Evolutionary conservation across 2,888 invertebrate species (phyloP).

Genomic region (Agriopis aurantiaria): DNA sequence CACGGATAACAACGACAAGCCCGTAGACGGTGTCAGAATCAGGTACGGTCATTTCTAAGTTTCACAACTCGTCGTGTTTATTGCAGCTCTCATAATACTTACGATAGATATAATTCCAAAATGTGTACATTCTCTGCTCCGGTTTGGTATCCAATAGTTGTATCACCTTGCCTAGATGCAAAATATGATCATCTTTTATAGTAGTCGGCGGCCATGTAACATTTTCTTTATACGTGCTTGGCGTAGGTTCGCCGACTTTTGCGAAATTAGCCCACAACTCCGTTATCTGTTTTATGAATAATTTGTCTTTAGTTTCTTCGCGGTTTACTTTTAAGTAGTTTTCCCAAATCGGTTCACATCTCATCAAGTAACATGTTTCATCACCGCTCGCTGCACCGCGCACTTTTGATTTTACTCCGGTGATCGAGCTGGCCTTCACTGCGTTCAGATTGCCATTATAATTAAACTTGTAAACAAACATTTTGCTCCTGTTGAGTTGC

Average conservation of each 20-base stretch:
- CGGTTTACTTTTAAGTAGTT: slow-evolving; percentile 62
- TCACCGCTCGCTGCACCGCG: slow-evolving; percentile 81
- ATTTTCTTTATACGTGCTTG: slow-evolving; percentile 50
- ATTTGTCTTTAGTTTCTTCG: slow-evolving; percentile 62
- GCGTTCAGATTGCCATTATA: slow-evolving; percentile 75
- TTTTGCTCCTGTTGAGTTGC: slow-evolving; percentile 50
- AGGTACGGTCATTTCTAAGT: slow-evolving; percentile 59
- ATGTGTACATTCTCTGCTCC: slow-evolving; percentile 65
- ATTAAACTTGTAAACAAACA: slow-evolving; percentile 81
- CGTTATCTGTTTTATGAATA: slow-evolving; percentile 70
- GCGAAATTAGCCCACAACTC: slow-evolving; percentile 83
- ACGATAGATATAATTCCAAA: slow-evolving; percentile 73
- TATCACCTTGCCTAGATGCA: slow-evolving; percentile 61
- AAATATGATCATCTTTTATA: slow-evolving; percentile 57
- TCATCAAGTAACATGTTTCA: slow-evolving; percentile 80
- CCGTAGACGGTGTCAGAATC: slow-evolving; percentile 70
- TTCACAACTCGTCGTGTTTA: slow-evolving; percentile 68
- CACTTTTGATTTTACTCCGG: slow-evolving; percentile 56
- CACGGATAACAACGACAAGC: slow-evolving; percentile 77
- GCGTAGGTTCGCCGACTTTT: slow-evolving; percentile 74
- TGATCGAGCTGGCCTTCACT: slow-evolving; percentile 67
- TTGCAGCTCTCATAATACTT: slow-evolving; percentile 65
- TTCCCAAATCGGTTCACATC: slow-evolving; percentile 76
- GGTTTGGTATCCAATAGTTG: slow-evolving; percentile 55
- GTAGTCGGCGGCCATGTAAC: slow-evolving; percentile 69